Conservation (phyloP, 1,140 invertebrate genomes). For the Bombus pascuorum region DNA sequence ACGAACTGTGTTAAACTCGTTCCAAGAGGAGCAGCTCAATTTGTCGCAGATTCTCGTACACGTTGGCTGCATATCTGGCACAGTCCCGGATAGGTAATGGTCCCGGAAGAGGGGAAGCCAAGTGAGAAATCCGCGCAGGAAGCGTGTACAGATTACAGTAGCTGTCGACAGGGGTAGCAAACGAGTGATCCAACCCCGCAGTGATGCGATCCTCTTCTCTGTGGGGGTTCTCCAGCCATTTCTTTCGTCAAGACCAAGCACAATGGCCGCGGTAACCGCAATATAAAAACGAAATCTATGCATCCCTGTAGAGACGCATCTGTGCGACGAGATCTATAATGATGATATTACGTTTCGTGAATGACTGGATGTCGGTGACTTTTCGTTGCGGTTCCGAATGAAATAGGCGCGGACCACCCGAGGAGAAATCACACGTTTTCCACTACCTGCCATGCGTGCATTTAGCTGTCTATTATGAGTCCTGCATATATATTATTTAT, state of each 20-base stretch:
- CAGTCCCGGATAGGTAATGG: background rate
- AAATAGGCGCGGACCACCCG: conserved; percentile 48
- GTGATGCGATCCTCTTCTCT: conserved; percentile 34
- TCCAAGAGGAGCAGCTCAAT: background rate
- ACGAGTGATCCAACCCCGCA: conserved; percentile 30
- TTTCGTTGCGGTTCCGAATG: conserved; percentile 39
- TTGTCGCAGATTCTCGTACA: conserved; percentile 7
- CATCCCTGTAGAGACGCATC: conserved; percentile 44
- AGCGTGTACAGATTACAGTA: conserved; percentile 57
- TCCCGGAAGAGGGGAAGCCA: background rate
- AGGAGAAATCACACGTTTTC: conserved; percentile 28
- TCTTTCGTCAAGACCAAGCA: conserved; percentile 27
- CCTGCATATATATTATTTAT: background rate
- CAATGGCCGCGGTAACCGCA: conserved; percentile 57
- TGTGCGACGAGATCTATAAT: conserved; percentile 52
- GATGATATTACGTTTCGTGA: conserved; percentile 59
- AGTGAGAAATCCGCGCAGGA: background rate
- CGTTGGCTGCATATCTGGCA: background rate
- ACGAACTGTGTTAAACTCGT: background rate
- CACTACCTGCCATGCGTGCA: conserved; percentile 49
- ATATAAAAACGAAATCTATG: conserved; percentile 49
- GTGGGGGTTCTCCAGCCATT: conserved; percentile 31
- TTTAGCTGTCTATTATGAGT: conserved; percentile 44
- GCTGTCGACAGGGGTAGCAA: conserved; percentile 61
- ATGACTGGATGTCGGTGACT: conserved; percentile 6